Percentiles rank a stretch among this genome's conserved stretches.
Evolutionary conservation across 30 jellyfish, hydroid and myxozoan species (phyloP).

Genomic region (Rhopilema esculentum): DNA sequence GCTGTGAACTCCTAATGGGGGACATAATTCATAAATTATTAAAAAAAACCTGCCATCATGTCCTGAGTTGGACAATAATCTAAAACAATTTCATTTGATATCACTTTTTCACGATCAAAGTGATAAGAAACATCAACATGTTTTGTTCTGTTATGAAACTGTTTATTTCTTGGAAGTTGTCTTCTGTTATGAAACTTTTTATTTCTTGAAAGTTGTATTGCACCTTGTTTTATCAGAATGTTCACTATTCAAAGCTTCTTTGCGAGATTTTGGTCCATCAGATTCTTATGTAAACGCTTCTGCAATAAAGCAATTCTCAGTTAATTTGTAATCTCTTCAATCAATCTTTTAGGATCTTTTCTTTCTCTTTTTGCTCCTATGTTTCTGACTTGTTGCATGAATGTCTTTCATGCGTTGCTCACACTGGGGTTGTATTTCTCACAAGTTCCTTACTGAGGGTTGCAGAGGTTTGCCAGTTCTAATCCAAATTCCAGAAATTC

Average conservation of each 20-base stretch:
- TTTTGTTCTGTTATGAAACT: conserved; percentile 32
- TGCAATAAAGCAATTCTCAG: conserved; percentile 15
- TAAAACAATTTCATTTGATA: conserved; percentile 22
- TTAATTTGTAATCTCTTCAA: conserved; percentile 11
- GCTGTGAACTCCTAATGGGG: conserved; percentile 26
- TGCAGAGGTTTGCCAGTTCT: too few relatives aligned
- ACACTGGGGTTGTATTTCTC: neutral
- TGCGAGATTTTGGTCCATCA: conserved; percentile 36
- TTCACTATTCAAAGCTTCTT: conserved; percentile 40
- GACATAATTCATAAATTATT: conserved; percentile 26
- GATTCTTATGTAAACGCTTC: conserved; percentile 25
- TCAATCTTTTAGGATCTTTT: conserved; percentile 51
- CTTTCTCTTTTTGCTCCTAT: conserved; percentile 48
- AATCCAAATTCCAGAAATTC: too few relatives aligned
- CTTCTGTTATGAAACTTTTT: conserved; percentile 20
- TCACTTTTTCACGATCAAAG: conserved; percentile 34
- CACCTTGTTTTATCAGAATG: conserved; percentile 6
- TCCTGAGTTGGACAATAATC: conserved; percentile 55
- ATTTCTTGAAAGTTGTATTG: conserved; percentile 13
- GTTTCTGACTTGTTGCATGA: conserved; percentile 56
- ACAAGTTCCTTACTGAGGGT: too few relatives aligned
- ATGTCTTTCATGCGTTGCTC: conserved; percentile 33
- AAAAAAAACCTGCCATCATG: conserved; percentile 49
- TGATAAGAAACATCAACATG: conserved; percentile 31
- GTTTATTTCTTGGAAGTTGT: conserved; percentile 25